A percentile compares a stretch with the other conserved stretches of the same genome.
Evolutionary conservation across 2,888 invertebrate genomes (phyloP).

Genomic region (Epinotia brunnichana): DNA sequence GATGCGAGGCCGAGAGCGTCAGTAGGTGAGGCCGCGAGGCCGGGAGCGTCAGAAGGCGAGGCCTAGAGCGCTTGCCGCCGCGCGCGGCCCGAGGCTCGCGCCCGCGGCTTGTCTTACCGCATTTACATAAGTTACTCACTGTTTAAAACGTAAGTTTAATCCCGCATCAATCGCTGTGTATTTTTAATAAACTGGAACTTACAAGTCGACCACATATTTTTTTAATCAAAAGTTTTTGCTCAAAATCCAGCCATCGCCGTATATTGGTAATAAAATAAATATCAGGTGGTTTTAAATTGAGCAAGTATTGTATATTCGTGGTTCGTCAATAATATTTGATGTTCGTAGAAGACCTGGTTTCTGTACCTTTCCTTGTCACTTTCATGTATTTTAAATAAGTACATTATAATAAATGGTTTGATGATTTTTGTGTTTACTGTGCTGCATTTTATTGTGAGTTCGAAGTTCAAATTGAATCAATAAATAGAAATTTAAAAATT

Average conservation of each 20-base stretch:
- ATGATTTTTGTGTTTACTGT: constrained; percentile 80
- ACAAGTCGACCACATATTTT: constrained; percentile 77
- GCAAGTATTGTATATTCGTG: constrained; percentile 49
- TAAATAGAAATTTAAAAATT: constrained; percentile 81
- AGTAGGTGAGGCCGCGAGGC: background rate
- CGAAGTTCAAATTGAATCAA: constrained; percentile 84
- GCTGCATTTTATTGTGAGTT: constrained; percentile 84
- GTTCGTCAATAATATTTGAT: constrained; percentile 69
- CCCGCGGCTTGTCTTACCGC: constrained; percentile 78
- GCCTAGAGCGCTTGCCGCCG: constrained; percentile 48
- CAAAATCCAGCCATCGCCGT: constrained; percentile 73
- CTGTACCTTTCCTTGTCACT: constrained; percentile 70
- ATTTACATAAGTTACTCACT: constrained; percentile 79
- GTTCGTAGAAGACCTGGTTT: constrained; percentile 73
- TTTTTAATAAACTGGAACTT: constrained; percentile 71
- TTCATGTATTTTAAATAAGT: constrained; percentile 76
- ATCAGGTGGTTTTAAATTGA: constrained; percentile 57
- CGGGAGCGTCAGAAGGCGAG: background rate
- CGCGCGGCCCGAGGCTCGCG: constrained; percentile 64
- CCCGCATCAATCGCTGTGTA: constrained; percentile 78
- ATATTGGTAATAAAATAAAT: constrained; percentile 57
- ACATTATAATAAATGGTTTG: constrained; percentile 75
- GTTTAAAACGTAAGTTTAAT: constrained; percentile 80
- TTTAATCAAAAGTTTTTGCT: constrained; percentile 80
- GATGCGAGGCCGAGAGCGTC: background rate